These are phyloP conservation scores for Julus scandinavius DNA, from an alignment of 2,888 invertebrate species.

Conservation along the genomic window DNA sequence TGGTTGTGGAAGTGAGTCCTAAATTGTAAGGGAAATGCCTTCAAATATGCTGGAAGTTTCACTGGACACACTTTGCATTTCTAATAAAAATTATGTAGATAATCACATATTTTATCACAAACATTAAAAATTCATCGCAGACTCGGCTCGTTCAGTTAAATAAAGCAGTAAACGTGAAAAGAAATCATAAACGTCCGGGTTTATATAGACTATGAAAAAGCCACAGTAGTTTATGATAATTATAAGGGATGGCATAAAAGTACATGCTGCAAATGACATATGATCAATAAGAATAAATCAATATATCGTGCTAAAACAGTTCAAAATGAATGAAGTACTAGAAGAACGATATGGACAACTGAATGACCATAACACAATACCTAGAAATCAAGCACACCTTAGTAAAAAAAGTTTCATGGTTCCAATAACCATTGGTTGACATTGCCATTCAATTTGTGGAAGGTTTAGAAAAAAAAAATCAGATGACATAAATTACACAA, in stretches of 20 bases:
- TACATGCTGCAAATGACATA: constrained; percentile 28
- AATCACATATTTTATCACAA: neutral
- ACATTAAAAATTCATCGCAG: too few species aligned
- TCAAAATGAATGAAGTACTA: constrained; percentile 36
- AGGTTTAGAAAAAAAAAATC: neutral
- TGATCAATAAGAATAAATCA: neutral
- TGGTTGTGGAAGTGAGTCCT: too few species aligned
- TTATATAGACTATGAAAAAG: constrained; percentile 28
- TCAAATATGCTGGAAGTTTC: too few species aligned
- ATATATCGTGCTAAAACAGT: constrained; percentile 16
- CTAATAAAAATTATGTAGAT: neutral
- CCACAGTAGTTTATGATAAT: constrained; percentile 16
- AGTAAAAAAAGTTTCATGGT: neutral
- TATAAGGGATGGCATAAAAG: constrained; percentile 16
- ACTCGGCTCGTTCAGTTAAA: neutral
- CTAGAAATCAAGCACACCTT: constrained; percentile 11
- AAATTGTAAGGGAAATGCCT: too few species aligned
- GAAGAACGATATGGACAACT: constrained; percentile 19
- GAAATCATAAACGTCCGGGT: neutral
- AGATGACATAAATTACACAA: constrained; percentile 19
- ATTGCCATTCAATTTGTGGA: neutral
- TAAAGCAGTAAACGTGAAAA: neutral
- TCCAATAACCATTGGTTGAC: neutral
- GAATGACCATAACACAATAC: constrained; percentile 1
- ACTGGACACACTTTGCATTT: too few species aligned